Evolutionary conservation across 2,888 invertebrate species (phyloP), one percentile per base, ranked within the genome.

Genomic region (Ichneumoninae sp.): DNA sequence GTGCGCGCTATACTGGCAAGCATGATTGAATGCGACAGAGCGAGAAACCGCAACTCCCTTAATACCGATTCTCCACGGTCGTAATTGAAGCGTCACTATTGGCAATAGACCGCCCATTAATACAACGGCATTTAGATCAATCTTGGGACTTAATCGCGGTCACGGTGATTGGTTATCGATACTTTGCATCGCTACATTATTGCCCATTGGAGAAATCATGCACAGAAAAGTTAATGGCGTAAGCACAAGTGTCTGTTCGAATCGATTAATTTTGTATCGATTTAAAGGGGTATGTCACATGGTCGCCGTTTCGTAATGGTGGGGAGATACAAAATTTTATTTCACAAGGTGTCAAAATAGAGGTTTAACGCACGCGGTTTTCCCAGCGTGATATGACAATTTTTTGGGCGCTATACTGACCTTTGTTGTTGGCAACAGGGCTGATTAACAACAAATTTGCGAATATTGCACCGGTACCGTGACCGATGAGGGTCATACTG

Each of bases 391-490:
- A 4, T 13, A 16, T 40, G 40, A 47, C 16, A 4, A 5, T 62
- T 22, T 26, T 26, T 57, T 26, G 5, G 57, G 13, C 22, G 36
- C 22, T 54, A 44, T 79, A 90, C 91, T 91, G 89, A 94, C 94
- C 91, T 93, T 93, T 93, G 79, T 92, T 93, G 84, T 91, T 95
- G 69, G 96, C 96, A 87, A 97, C 97, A 0, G 98, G 98, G 30
- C 99, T 99, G 82, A 99, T 95, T 96, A 99, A 97, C 66, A 99
- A 95, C 87, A 98, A 96, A 94, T 98, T 98, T 88, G 98, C 97
- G 90, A 98, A 97, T 3, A 98, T 98, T 0, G 99, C 99, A 0
- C 99, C 99, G 16, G 98, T 97, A 8, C 98, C 98, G 91, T 99
- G 99, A 0, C 99, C 99, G 95, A 99, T 96, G 72, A 99, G 94